Evolutionary conservation across 2,888 invertebrate genomes (phyloP).

Genomic region (Aphodius sticticus): DNA sequence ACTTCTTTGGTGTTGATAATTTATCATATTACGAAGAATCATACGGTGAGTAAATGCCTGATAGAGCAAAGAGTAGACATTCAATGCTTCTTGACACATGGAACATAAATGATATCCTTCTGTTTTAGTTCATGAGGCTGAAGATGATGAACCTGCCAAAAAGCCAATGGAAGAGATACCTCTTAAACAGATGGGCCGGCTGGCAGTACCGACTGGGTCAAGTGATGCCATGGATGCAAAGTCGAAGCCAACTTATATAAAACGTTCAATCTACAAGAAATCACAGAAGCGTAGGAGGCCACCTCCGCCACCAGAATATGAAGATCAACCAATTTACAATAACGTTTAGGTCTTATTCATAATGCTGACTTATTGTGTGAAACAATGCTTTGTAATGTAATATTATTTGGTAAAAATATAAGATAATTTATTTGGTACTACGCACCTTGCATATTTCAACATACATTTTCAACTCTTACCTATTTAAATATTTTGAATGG

Average conservation of each 20-base stretch:
- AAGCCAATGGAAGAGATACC: not conserved
- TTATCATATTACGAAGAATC: constrained; percentile 62
- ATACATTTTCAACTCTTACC: too few relatives aligned
- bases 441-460: too few relatives aligned
- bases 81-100: not conserved
- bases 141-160: not conserved
- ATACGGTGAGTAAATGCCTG: constrained; percentile 57
- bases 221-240: not conserved
- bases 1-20: constrained; percentile 64
- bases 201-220: not conserved
- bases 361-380: too few relatives aligned
- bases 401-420: too few relatives aligned
- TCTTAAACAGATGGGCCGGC: not conserved
- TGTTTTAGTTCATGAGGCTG: not conserved
- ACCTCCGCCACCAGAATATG: not conserved
- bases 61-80: not conserved
- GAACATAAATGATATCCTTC: not conserved
- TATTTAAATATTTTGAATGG: too few relatives aligned
- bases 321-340: not conserved
- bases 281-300: not conserved
- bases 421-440: too few relatives aligned
- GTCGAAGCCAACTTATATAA: constrained; percentile 15
- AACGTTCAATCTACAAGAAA: constrained; percentile 14
- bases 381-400: too few relatives aligned
- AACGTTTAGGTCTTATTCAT: not conserved